Evolutionary conservation across 2,888 invertebrate species (phyloP).

Genomic region (Phania funesta): DNA sequence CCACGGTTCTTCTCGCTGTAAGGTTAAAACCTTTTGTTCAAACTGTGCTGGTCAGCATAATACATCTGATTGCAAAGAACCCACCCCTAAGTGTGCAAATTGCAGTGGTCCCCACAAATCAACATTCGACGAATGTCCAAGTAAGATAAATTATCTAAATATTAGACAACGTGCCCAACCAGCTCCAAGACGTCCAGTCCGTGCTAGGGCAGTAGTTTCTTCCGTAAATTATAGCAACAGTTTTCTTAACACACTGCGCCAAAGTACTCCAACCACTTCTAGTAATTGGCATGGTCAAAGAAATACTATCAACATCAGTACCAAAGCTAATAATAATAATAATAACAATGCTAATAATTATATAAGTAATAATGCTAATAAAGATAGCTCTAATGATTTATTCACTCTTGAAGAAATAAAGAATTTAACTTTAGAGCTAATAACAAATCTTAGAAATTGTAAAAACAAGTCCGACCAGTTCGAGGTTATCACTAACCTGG

Average conservation of each 20-base stretch:
- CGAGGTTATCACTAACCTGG: conserved; percentile 1
- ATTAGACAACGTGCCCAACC: too few species aligned
- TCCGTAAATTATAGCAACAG: too few species aligned
- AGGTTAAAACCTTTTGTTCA: not conserved
- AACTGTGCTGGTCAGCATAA: conserved; percentile 14
- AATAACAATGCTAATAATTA: not conserved
- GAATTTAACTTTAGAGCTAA: not conserved
- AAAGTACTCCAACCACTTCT: too few species aligned
- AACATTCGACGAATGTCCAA: not conserved
- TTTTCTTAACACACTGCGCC: too few species aligned
- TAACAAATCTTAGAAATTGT: conserved; percentile 6
- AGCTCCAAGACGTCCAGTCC: too few species aligned
- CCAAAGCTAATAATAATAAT: too few species aligned
- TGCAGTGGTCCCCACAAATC: not conserved
- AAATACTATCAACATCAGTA: not conserved
- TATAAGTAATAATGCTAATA: not conserved
- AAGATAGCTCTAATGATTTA: not conserved
- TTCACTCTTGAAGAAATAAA: not conserved
- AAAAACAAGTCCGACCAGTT: conserved; percentile 6
- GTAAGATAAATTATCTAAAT: too few species aligned
- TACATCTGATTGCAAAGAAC: not conserved
- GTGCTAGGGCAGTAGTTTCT: too few species aligned
- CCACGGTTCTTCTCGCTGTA: too few species aligned
- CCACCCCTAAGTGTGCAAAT: not conserved
- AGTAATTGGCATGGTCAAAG: too few species aligned